Base-by-base conservation (phyloP, 1,140 invertebrate genomes). In the Macrostomum lignano region DNA sequence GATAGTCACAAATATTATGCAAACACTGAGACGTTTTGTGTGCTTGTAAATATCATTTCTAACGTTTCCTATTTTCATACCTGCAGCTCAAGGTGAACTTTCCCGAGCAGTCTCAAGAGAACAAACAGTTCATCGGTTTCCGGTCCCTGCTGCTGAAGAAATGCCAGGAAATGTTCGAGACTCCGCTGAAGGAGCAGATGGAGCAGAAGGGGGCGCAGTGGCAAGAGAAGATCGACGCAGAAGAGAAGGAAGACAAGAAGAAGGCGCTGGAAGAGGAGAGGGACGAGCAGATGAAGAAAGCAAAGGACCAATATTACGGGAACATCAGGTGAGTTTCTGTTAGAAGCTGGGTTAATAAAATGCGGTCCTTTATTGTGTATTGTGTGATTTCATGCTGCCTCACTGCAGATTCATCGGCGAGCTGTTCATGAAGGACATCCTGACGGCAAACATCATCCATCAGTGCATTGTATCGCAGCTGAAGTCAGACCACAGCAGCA, bases 371-470 rank as follows among this genome's bases (percentile, higher is more conserved):
- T n/a, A n/a, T n/a, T n/a, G n/a, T n/a, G n/a, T n/a, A n/a, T n/a
- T n/a, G n/a, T n/a, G n/a, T n/a, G n/a, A n/a, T n/a, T n/a, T n/a
- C n/a, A n/a, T n/a, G n/a, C n/a, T n/a, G n/a, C n/a, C n/a, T n/a
- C n/a, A 24, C n/a, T 28, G 15, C 19, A 28, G 26, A 28, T 28
- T 28, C 19, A 28, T 28, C 9, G 26, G 26, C 3, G 26, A 28
- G 19, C 9, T 28, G 3, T 28, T 15, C 19, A 15, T 28, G 9
- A 28, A 28, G 19, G 26, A 17, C 15, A 17, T 28, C 19, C 19
- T 28, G 19, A 28, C 19, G 15, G 19, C 26, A 15, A 28, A 28
- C 15, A 28, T 28, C 19, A 28, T 28, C 4, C 4, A 3, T 28
- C 19, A 15, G 15, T 28, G 26, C 9, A 28, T 28, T 28, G 26